These are phyloP conservation scores for Icerya purchasi DNA, from an alignment of 2,888 invertebrate species.

Conservation along the genomic window DNA sequence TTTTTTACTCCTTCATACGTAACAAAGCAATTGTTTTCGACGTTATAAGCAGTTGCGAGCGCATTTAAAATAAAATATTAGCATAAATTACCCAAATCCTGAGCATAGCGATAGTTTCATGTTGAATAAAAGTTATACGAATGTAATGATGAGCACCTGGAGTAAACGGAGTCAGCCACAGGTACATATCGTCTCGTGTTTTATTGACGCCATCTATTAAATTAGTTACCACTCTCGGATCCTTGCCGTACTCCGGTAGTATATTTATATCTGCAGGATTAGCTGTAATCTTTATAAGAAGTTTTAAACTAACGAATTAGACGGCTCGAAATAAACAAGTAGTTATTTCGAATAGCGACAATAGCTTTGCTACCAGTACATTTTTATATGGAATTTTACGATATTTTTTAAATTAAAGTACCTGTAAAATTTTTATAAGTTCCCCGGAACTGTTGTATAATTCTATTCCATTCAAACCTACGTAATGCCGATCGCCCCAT, in stretches of 20 bases:
- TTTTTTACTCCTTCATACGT: too few species aligned
- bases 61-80: background rate
- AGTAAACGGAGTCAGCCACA: conserved; percentile 49
- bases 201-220: conserved; percentile 47
- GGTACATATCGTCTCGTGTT: conserved; percentile 53
- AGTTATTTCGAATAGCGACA: background rate
- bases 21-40: too few species aligned
- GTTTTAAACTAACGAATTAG: background rate
- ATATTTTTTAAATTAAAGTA: conserved; percentile 21
- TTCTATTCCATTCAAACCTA: conserved; percentile 59
- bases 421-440: conserved; percentile 36
- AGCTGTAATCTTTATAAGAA: conserved; percentile 28
- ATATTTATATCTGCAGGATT: conserved; percentile 37
- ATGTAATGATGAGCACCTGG: conserved; percentile 36
- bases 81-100: conserved; percentile 40
- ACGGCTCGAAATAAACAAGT: background rate
- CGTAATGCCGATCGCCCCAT: conserved; percentile 60
- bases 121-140: conserved; percentile 32
- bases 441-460: conserved; percentile 42
- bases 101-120: conserved; percentile 36
- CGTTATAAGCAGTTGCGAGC: background rate
- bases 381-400: background rate
- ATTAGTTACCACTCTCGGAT: conserved; percentile 38
- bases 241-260: conserved; percentile 41
- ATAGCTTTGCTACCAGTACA: too few species aligned